These are phyloP conservation scores for Nineta flava DNA, from an alignment of 2,888 invertebrate species.

Conservation along the genomic window DNA sequence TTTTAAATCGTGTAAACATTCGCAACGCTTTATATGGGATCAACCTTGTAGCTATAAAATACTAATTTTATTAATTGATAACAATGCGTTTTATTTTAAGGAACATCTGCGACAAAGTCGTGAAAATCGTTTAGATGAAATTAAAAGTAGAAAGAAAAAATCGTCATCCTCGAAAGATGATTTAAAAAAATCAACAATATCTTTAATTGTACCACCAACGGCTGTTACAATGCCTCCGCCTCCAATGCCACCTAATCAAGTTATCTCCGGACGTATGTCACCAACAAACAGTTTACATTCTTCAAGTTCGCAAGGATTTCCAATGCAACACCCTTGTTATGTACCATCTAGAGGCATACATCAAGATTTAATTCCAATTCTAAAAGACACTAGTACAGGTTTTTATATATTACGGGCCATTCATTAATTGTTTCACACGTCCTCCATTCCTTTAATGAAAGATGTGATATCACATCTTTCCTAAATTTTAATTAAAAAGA, in stretches of 20 bases:
- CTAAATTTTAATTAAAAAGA: too few relatives aligned
- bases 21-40: too few relatives aligned
- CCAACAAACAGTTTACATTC: conserved; percentile 19
- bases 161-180: conserved; percentile 3
- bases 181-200: conserved; percentile 15
- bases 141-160: conserved; percentile 26
- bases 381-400: conserved; percentile 7
- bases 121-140: conserved; percentile 59
- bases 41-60: too few relatives aligned
- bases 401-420: background rate
- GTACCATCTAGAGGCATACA: conserved; percentile 30
- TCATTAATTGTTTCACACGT: too few relatives aligned
- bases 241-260: conserved; percentile 15
- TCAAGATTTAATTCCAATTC: conserved; percentile 10
- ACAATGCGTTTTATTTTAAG: conserved; percentile 25
- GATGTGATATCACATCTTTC: too few relatives aligned
- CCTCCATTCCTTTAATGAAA: too few relatives aligned
- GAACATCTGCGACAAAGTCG: conserved; percentile 63
- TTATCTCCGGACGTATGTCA: conserved; percentile 16
- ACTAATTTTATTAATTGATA: background rate
- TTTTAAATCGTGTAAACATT: too few relatives aligned
- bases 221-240: background rate
- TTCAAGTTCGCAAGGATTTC: conserved; percentile 20
- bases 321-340: conserved; percentile 23
- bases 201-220: conserved; percentile 12